Conservation (phyloP, 2,888 invertebrate genomes). For the Tenthredo scrophulariae region DNA sequence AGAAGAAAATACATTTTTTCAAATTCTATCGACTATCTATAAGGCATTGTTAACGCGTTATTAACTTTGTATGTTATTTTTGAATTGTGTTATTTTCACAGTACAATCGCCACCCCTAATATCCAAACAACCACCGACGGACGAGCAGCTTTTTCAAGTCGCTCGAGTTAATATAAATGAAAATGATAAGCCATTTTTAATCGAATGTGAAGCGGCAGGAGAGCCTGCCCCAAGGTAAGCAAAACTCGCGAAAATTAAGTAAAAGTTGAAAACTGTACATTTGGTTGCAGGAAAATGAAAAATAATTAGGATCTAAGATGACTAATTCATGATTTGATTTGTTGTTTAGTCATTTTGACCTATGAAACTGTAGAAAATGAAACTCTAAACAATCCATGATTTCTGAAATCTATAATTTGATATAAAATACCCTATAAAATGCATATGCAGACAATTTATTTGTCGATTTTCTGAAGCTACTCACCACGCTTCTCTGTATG, state of each 20-base stretch:
- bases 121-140: constrained; percentile 94
- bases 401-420: not conserved
- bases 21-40: not conserved
- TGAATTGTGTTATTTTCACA: constrained; percentile 73
- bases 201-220: constrained; percentile 98
- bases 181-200: constrained; percentile 95
- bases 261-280: not conserved
- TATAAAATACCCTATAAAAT: not conserved
- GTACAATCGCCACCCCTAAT: constrained; percentile 95
- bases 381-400: not conserved
- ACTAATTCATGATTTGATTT: not conserved
- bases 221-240: constrained; percentile 96
- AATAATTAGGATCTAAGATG: not conserved
- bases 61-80: constrained; percentile 17
- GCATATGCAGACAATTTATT: constrained; percentile 14
- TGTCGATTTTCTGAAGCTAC: constrained; percentile 31
- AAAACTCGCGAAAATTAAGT: not conserved
- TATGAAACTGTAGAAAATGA: not conserved
- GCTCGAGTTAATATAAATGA: constrained; percentile 88
- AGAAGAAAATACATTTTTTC: not conserved
- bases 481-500: constrained; percentile 27
- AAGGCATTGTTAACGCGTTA: not conserved
- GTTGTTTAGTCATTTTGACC: not conserved
- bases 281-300: not conserved
- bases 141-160: constrained; percentile 95